phyloP scores from a whole-genome alignment of 2,113 vertebrate species.

The Melanerpes aurifrons region DNA sequence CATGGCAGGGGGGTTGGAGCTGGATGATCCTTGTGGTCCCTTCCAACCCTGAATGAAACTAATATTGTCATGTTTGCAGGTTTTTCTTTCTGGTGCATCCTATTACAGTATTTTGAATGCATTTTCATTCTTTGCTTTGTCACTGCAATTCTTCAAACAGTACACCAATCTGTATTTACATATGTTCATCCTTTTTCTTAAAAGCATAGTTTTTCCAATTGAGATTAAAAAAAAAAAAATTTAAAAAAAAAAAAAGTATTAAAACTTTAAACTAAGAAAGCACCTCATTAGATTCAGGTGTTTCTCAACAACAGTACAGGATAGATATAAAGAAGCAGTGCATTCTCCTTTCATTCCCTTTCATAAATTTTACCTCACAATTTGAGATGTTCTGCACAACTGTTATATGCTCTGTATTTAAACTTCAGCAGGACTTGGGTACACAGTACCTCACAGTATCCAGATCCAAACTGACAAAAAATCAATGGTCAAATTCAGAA shows the following conservation, averaged over 20 bases:
- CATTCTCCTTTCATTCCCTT: neutral
- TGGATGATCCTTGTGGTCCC: too few species aligned
- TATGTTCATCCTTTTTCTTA: neutral
- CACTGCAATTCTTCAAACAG: neutral
- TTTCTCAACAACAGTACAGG: neutral
- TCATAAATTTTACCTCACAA: neutral
- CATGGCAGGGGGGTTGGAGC: too few species aligned
- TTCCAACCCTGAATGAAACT: too few species aligned
- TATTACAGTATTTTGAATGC: neutral
- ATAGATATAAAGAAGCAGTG: neutral
- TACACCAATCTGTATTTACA: neutral
- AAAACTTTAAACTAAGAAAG: neutral
- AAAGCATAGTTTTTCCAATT: neutral
- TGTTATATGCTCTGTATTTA: neutral
- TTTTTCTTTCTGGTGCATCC: neutral
- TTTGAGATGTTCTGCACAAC: neutral
- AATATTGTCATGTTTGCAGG: neutral
- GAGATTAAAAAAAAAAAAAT: neutral
- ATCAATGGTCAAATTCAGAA: neutral
- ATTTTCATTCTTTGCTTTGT: neutral
- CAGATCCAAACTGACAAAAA: neutral
- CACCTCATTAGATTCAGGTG: neutral
- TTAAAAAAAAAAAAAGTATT: neutral
- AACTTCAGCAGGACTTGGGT: neutral
- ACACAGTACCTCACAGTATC: neutral